Conservation (phyloP, 2,797 vertebrate species). For the Eospalax fontanierii region DNA sequence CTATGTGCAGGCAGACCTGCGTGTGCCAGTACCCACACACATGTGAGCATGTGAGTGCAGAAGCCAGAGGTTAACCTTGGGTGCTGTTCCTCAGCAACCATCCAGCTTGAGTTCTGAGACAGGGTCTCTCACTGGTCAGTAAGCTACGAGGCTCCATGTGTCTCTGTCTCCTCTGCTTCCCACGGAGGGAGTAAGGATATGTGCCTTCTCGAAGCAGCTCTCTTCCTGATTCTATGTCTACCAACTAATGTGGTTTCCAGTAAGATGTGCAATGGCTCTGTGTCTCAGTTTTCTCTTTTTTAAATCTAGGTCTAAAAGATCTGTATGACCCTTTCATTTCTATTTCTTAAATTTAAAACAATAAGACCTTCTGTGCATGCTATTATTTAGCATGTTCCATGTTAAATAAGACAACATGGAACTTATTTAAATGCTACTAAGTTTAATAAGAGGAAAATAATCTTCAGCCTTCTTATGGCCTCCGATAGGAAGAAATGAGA, state of each 20-base stretch:
- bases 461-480: neutral
- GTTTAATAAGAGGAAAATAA: constrained; percentile 14
- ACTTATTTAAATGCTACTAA: constrained; percentile 25
- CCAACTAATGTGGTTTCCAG: neutral
- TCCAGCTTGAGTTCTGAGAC: neutral
- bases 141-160: neutral
- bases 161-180: neutral
- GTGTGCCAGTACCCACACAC: neutral
- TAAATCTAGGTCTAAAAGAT: neutral
- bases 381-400: too few species aligned
- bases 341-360: constrained; percentile 42
- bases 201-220: neutral
- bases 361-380: neutral
- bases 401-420: neutral
- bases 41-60: rapidly evolving
- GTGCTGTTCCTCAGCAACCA: neutral
- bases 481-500: constrained; percentile 10
- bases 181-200: too few species aligned
- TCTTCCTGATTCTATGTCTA: neutral
- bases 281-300: neutral
- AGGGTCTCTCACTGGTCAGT: neutral
- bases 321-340: neutral
- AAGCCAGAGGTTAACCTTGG: neutral
- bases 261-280: neutral
- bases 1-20: neutral